Base-by-base conservation (phyloP, 1,140 invertebrate species). In the Penaeus chinensis region DNA sequence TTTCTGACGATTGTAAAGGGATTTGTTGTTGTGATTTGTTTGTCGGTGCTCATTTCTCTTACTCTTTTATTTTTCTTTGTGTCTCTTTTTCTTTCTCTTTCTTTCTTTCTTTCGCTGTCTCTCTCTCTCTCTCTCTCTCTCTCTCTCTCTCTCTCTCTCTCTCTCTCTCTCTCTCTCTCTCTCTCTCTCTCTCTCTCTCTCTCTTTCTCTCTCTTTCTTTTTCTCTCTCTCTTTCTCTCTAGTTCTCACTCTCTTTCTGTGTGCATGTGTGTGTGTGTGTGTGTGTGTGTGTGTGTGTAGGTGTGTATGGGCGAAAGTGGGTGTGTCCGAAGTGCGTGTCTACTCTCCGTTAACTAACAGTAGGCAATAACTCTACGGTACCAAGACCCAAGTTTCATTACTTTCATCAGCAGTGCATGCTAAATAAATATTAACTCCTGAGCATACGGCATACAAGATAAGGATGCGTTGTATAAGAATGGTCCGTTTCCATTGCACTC, bases 121-220 rank as follows among this genome's bases (percentile, higher is more conserved):
- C 37, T 27, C 8, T 37, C 37, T n/a, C 8, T 27, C 24, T 54
- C 22, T 47, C 77, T 54, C 37, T 19, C 54, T 20, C 54, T 54
- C 37, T 79, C 22, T 47, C 77, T 79, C 74, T 20, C 19, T 32
- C 18, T n/a, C 16, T n/a, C 24, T 47, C 19, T 27, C 19, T 61
- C 61, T 16, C 54, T 79, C 19, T 22, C 61, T 60, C 79, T 81
- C 54, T 42, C 79, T 62, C 78, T 11, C n/a, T 22, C 24, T 19
- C 77, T 79, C 47, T 42, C 47, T 37, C 37, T 79, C 77, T 79
- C n/a, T 24, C 77, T 79, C 24, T 42, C 77, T 37, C 27, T 79
- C 77, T 18, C 37, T 32, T 2, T 77, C 32, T 4, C 20, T n/a
- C 3, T 79, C 77, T 32, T 62, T 61, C 47, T n/a, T 2, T 3